These are phyloP conservation scores for Melanotaenia duboulayi DNA, from an alignment of 2,113 vertebrate genomes.

Conservation along the genomic window DNA sequence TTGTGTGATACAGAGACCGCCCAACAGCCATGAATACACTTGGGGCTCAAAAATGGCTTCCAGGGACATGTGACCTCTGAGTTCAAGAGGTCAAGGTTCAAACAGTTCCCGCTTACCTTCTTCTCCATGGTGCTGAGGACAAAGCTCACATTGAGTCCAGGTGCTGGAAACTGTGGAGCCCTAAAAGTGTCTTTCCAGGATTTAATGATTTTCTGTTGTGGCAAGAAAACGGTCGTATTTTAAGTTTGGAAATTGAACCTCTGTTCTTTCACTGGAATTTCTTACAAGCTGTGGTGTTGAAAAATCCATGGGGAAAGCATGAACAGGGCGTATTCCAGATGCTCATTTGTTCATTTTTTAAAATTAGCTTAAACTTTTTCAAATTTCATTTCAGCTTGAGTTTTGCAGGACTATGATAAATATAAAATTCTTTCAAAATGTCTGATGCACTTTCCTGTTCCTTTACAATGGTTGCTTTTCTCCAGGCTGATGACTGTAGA, in stretches of 20 bases:
- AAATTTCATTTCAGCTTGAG: too few relatives aligned
- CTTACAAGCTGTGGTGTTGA: neutral
- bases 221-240: slow-evolving; percentile 34
- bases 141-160: slow-evolving; percentile 75
- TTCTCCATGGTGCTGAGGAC: slow-evolving; percentile 53
- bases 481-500: slow-evolving; percentile 29
- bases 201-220: slow-evolving; percentile 27
- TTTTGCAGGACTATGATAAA: too few relatives aligned
- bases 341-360: too few relatives aligned
- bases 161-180: slow-evolving; percentile 11
- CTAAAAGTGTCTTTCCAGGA: slow-evolving; percentile 22
- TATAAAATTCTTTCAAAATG: neutral
- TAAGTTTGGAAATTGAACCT: slow-evolving; percentile 8
- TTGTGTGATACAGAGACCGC: slow-evolving; percentile 34
- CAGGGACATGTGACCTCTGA: slow-evolving; percentile 65
- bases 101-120: slow-evolving; percentile 59
- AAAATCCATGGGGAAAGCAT: neutral
- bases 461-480: slow-evolving; percentile 51
- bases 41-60: slow-evolving; percentile 66
- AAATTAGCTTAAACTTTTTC: too few relatives aligned
- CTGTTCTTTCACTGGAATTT: slow-evolving; percentile 13
- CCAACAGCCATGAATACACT: slow-evolving; percentile 26
- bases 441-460: slow-evolving; percentile 17
- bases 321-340: neutral
- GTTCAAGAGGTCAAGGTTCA: slow-evolving; percentile 60